phyloP scores from a whole-genome alignment of 2,888 invertebrate species.

The Odontothrips loti region DNA sequence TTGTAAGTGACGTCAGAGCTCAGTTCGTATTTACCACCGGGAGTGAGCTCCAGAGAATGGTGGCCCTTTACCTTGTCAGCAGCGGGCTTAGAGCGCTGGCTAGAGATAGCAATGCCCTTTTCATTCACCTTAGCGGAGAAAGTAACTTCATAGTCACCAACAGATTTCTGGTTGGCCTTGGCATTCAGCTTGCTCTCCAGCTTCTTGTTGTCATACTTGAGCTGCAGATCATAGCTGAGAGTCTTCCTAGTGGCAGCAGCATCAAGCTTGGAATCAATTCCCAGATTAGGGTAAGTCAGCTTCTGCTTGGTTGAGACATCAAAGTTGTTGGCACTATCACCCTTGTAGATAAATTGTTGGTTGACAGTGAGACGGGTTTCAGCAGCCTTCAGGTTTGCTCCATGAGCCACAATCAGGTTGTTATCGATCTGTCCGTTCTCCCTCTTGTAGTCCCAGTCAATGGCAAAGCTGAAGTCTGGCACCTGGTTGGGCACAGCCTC shows the following conservation, averaged over 20 bases:
- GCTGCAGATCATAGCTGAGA: conserved; percentile 54
- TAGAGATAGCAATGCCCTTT: conserved; percentile 53
- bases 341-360: conserved; percentile 47
- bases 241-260: conserved; percentile 56
- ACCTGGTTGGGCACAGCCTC: conserved; percentile 57
- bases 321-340: conserved; percentile 46
- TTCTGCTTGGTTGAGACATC: conserved; percentile 53
- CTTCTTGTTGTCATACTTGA: conserved; percentile 57
- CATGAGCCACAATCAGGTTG: conserved; percentile 57
- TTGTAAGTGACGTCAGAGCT: conserved; percentile 57
- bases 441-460: conserved; percentile 55
- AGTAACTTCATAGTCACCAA: conserved; percentile 55
- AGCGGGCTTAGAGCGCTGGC: conserved; percentile 55
- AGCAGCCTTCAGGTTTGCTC: conserved; percentile 56
- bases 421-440: conserved; percentile 46
- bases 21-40: conserved; percentile 59
- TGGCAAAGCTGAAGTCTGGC: conserved; percentile 57
- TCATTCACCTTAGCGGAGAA: conserved; percentile 53
- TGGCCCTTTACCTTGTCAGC: conserved; percentile 59
- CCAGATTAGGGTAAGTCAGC: conserved; percentile 54
- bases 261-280: conserved; percentile 53
- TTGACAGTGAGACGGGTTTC: conserved; percentile 54
- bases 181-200: conserved; percentile 51
- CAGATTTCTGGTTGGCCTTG: conserved; percentile 46
- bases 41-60: conserved; percentile 56